A percentile compares a stretch with the other conserved stretches of the same genome.
Evolutionary conservation across 2,888 invertebrate species (phyloP).

Genomic region (Leptinotarsa rubiginosa): DNA sequence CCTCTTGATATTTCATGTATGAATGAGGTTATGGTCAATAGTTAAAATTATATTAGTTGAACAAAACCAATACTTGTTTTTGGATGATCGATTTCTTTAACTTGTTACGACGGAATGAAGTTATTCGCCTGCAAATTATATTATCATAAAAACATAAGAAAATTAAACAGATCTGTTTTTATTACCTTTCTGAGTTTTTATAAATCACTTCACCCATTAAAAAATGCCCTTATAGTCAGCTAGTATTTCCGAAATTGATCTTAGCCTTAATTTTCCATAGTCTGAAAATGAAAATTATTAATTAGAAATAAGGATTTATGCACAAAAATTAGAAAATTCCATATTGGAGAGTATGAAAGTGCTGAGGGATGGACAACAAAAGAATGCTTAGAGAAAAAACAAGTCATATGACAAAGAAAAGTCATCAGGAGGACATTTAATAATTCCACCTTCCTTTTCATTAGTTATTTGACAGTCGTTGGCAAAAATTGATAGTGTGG

Average conservation of each 20-base stretch:
- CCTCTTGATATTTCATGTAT: too few species aligned
- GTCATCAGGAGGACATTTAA: conserved; percentile 54
- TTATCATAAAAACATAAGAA: too few species aligned
- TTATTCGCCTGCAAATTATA: too few species aligned
- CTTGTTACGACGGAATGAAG: too few species aligned
- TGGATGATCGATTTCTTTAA: too few species aligned
- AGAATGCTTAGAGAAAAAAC: conserved; percentile 20
- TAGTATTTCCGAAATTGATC: background rate
- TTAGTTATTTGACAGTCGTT: conserved; percentile 65
- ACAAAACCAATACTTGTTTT: too few species aligned
- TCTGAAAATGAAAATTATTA: background rate
- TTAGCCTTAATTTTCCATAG: background rate
- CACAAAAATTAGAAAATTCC: background rate
- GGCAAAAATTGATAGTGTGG: conserved; percentile 64
- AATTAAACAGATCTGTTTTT: too few species aligned
- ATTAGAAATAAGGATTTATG: background rate
- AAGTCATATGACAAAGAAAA: conserved; percentile 43
- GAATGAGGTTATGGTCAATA: too few species aligned
- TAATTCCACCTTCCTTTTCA: conserved; percentile 61
- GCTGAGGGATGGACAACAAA: conserved; percentile 13
- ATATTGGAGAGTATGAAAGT: background rate
- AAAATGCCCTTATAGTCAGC: too few species aligned
- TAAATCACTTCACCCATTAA: too few species aligned
- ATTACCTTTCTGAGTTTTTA: too few species aligned
- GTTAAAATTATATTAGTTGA: too few species aligned